Evolutionary conservation across 2,888 invertebrate genomes (phyloP).

Genomic region (Clitarchus hookeri): DNA sequence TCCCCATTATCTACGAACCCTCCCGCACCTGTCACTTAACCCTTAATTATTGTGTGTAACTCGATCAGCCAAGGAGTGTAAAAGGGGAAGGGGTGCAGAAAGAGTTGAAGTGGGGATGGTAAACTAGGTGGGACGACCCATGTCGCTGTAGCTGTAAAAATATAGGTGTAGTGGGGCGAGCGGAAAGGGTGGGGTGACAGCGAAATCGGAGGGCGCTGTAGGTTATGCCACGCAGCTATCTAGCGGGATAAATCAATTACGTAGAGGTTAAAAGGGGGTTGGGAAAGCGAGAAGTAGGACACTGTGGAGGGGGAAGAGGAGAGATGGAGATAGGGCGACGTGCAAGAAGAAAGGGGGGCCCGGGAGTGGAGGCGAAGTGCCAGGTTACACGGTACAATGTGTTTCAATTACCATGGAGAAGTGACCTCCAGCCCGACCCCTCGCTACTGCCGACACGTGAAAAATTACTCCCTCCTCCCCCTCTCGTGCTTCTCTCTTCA

Average conservation of each 20-base stretch:
- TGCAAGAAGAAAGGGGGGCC: too few species aligned
- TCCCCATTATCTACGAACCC: neutral
- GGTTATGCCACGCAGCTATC: too few species aligned
- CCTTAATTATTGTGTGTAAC: neutral
- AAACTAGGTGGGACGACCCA: too few species aligned
- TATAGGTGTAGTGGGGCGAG: too few species aligned
- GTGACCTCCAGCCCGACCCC: neutral
- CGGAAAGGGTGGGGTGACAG: too few species aligned
- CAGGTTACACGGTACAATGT: slow-evolving; percentile 16
- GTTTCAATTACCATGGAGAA: neutral
- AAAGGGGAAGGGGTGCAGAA: neutral
- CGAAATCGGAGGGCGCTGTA: too few species aligned
- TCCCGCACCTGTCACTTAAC: neutral
- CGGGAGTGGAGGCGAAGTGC: neutral
- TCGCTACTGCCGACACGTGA: neutral
- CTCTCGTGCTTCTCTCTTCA: neutral
- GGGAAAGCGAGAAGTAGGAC: neutral
- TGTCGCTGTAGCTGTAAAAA: too few species aligned
- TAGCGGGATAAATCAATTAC: too few species aligned
- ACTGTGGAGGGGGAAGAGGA: neutral
- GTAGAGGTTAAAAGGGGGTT: too few species aligned
- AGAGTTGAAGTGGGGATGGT: neutral
- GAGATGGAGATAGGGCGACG: neutral
- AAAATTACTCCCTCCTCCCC: neutral
- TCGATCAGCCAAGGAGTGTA: neutral